Conservation (phyloP, 2,797 vertebrate species). For the Schizopygopsis pylzovi region DNA sequence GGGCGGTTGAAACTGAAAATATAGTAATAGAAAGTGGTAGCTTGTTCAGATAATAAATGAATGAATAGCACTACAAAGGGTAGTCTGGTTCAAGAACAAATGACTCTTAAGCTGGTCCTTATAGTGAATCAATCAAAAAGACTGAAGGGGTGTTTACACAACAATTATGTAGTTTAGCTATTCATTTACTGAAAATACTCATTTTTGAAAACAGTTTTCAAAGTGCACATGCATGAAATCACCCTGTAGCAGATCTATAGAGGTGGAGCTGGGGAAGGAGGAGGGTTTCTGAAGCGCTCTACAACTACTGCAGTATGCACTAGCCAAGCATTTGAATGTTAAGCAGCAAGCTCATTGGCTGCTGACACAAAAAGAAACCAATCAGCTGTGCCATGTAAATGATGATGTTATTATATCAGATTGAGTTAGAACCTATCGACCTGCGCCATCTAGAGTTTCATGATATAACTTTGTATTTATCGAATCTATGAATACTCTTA, state of each 20-base stretch:
- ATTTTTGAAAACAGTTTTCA: not conserved
- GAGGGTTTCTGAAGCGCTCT: not conserved
- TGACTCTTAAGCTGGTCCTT: not conserved
- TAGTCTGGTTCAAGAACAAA: not conserved
- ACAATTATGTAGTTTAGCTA: not conserved
- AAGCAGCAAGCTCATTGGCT: not conserved
- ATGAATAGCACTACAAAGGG: not conserved
- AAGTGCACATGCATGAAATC: not conserved
- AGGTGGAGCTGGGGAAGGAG: slow-evolving; percentile 5
- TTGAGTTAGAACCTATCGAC: not conserved
- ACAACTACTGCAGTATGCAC: not conserved
- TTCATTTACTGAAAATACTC: not conserved
- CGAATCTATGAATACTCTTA: too few relatives aligned
- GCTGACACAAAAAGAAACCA: not conserved
- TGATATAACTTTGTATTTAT: not conserved
- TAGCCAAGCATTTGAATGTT: not conserved
- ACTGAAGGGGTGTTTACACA: not conserved
- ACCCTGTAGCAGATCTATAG: not conserved
- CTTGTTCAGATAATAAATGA: not conserved
- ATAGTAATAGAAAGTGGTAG: not conserved
- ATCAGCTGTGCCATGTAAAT: not conserved
- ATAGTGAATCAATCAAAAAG: not conserved
- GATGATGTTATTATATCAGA: not conserved
- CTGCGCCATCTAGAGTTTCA: not conserved
- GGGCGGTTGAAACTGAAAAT: not conserved